Conservation (phyloP, 2,888 invertebrate genomes). For the Mantis religiosa region DNA sequence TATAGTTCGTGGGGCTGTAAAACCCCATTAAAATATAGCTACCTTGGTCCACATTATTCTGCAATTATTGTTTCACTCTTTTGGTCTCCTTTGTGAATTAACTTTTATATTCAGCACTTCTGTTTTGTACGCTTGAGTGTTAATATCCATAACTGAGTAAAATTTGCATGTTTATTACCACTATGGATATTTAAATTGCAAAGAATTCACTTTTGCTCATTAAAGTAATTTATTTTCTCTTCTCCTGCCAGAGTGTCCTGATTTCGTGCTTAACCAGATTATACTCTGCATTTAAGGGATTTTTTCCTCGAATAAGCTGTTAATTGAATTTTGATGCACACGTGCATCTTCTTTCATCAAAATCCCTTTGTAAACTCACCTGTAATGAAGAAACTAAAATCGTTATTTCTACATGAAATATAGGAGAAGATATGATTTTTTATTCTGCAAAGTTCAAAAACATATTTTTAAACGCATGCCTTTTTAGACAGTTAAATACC, state of each 20-base stretch:
- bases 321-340: too few relatives aligned
- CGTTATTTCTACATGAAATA: too few relatives aligned
- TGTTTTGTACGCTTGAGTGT: not conserved
- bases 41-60: not conserved
- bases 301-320: too few relatives aligned
- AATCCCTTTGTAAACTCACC: too few relatives aligned
- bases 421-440: too few relatives aligned
- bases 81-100: not conserved
- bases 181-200: not conserved
- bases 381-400: too few relatives aligned
- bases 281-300: too few relatives aligned
- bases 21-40: not conserved
- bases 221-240: not conserved
- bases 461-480: too few relatives aligned
- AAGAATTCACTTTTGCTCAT: not conserved
- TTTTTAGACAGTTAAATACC: too few relatives aligned
- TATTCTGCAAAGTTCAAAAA: too few relatives aligned
- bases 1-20: not conserved
- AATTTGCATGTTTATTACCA: not conserved
- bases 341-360: too few relatives aligned
- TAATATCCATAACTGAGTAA: not conserved
- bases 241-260: not conserved
- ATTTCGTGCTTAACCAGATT: too few relatives aligned
- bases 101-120: not conserved
- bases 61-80: not conserved